These are phyloP conservation scores for Hylaeus volcanicus DNA, from an alignment of 1,140 invertebrate species.

Conservation along the genomic window DNA sequence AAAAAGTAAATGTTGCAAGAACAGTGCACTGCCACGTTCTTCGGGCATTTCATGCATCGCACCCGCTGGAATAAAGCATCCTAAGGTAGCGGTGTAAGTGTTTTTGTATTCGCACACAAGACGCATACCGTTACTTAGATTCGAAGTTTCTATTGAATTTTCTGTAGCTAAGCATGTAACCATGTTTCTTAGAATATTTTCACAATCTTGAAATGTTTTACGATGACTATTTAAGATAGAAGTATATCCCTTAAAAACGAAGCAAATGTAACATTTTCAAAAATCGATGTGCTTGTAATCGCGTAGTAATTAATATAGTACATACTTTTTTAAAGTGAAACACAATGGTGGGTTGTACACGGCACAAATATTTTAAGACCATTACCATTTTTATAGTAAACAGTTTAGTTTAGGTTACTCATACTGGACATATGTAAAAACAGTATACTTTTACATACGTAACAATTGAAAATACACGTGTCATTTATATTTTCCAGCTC, in stretches of 20 bases:
- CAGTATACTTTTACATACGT: not conserved
- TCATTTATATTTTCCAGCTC: not conserved
- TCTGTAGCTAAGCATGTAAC: slow-evolving; percentile 4
- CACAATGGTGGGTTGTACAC: not conserved
- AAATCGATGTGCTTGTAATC: too few species aligned
- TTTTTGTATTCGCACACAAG: slow-evolving; percentile 55
- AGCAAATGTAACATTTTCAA: not conserved
- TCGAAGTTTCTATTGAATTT: slow-evolving; percentile 36
- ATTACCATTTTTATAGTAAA: slow-evolving; percentile 25
- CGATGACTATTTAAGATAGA: slow-evolving; percentile 18
- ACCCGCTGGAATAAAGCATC: slow-evolving; percentile 58
- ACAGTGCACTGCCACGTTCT: slow-evolving; percentile 59
- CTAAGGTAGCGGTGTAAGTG: slow-evolving; percentile 53
- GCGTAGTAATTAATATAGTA: not conserved
- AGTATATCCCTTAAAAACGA: slow-evolving; percentile 34
- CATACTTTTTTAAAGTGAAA: slow-evolving; percentile 21
- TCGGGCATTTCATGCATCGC: slow-evolving; percentile 53
- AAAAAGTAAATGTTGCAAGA: slow-evolving; percentile 63
- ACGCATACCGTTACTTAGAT: slow-evolving; percentile 54
- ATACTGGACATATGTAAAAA: slow-evolving; percentile 17
- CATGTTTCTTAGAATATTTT: not conserved
- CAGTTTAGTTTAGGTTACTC: not conserved
- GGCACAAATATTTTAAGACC: slow-evolving; percentile 25
- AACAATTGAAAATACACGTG: slow-evolving; percentile 30
- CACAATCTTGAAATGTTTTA: not conserved